These are phyloP conservation scores for Actias luna DNA, from an alignment of 2,888 invertebrate species.

Conservation along the genomic window DNA sequence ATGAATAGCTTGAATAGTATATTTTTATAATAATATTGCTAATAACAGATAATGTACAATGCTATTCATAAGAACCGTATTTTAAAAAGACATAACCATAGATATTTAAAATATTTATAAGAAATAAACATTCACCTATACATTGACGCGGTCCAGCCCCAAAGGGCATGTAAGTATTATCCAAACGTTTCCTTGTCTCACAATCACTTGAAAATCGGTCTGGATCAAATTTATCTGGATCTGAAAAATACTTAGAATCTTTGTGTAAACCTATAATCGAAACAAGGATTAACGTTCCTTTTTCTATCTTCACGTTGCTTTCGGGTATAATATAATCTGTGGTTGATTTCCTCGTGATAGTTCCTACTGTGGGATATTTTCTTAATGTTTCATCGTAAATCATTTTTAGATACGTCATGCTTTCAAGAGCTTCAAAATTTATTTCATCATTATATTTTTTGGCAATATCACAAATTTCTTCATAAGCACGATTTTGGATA, in stretches of 20 bases:
- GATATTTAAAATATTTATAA: neutral
- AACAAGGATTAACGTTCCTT: slow-evolving; percentile 26
- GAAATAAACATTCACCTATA: slow-evolving; percentile 37
- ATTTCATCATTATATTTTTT: slow-evolving; percentile 21
- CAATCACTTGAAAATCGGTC: slow-evolving; percentile 39
- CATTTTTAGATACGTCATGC: slow-evolving; percentile 27
- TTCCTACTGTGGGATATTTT: slow-evolving; percentile 33
- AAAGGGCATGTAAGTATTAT: slow-evolving; percentile 28
- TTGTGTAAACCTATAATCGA: slow-evolving; percentile 36
- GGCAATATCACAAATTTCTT: slow-evolving; percentile 25
- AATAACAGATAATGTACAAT: no score
- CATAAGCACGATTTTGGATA: slow-evolving; percentile 29
- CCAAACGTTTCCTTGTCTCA: slow-evolving; percentile 26
- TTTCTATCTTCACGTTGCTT: slow-evolving; percentile 32
- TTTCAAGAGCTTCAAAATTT: slow-evolving; percentile 40
- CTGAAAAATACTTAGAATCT: slow-evolving; percentile 43
- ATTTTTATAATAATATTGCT: no score
- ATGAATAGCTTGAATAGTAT: no score
- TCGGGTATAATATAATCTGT: slow-evolving; percentile 29
- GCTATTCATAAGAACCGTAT: no score
- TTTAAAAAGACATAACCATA: no score
- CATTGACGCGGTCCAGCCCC: slow-evolving; percentile 44
- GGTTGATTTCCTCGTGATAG: slow-evolving; percentile 19
- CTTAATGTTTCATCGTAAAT: slow-evolving; percentile 39
- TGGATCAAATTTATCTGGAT: slow-evolving; percentile 42